Base-by-base conservation (phyloP, 1,140 invertebrate species). In the Leptoteleia sp. region DNA sequence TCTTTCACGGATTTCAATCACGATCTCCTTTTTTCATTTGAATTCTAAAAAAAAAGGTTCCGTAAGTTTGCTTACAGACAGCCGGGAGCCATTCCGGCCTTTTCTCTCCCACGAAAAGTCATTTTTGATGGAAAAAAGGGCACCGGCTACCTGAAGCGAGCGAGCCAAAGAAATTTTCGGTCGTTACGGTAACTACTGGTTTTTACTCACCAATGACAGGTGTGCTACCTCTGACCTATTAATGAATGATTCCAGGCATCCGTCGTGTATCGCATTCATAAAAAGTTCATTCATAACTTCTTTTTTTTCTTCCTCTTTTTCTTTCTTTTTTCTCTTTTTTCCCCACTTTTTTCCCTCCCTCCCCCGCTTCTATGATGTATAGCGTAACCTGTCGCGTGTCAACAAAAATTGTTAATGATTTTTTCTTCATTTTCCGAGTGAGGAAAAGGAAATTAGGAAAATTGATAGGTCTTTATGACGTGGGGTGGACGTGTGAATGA, bases 161-260 rank as follows among this genome's bases (percentile, higher is more conserved):
- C 50, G 31, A 13, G 3, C 7, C 4, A 48, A 68, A 38, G 25
- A 33, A 54, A 54, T 55, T 68, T 68, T 40, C 64, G 47, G 57
- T 48, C 29, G 42, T 1, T 13, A 68, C 42, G 33, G 12, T 57
- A 55, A 68, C 64, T 68, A 48, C 52, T 57, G 64, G 64, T 68
- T 68, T 68, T 57, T 45, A 55, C 31, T 4, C 27, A 7, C 7
- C 4, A 7, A 1, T 8, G 27, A 68, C 52, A 68, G 64, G 52
- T 68, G 64, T 15, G 52, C 45, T 29, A 48, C 13, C 35, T 22
- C 8, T 11, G 17, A 1, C 27, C 19, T 1, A 1, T n/a, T 11
- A 38, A 43, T 35, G 38, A 65, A 54, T 50, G 38, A 29, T 8
- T 3, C 9, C 12, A n/a, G 9, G 1, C 4, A 8, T 19, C 35